A percentile compares a stretch with the other conserved stretches of the same genome.
phyloP scores from a whole-genome alignment of 2,113 vertebrate species.

The Cololabis saira region DNA sequence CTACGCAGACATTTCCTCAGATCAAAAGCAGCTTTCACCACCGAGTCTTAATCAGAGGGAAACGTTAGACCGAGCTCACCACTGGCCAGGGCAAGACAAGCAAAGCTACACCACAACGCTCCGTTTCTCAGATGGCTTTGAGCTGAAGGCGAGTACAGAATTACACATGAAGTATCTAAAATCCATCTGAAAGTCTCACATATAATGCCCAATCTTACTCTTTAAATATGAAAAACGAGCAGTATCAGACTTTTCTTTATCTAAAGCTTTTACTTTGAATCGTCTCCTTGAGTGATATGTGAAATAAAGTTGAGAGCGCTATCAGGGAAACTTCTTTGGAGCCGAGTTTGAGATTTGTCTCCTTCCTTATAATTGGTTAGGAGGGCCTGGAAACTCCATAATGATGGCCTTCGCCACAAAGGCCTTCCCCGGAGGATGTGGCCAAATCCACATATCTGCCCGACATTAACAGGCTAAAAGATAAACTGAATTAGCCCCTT shows the following conservation, averaged over 20 bases:
- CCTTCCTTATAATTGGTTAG: constrained; percentile 76
- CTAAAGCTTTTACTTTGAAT: constrained; percentile 35
- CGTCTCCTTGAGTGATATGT: constrained; percentile 25
- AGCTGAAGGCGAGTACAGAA: constrained; percentile 31
- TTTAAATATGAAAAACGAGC: constrained; percentile 26
- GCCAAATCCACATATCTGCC: constrained; percentile 78
- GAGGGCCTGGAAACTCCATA: constrained; percentile 73
- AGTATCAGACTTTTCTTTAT: constrained; percentile 36
- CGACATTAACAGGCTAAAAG: constrained; percentile 78
- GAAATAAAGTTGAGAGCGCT: constrained; percentile 64
- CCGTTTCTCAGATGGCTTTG: constrained; percentile 38
- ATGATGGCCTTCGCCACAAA: constrained; percentile 80
- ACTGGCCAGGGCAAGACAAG: constrained; percentile 67
- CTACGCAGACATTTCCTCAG: constrained; percentile 78
- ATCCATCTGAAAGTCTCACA: constrained; percentile 22
- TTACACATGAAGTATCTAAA: constrained; percentile 37
- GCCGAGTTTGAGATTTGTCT: constrained; percentile 65
- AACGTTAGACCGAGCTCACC: constrained; percentile 66
- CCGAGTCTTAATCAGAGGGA: constrained; percentile 79
- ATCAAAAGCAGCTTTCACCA: constrained; percentile 82
- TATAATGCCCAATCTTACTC: background rate
- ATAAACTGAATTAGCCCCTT: constrained; percentile 80
- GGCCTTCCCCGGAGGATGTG: constrained; percentile 70
- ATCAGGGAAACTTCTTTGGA: constrained; percentile 64
- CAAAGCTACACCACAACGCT: constrained; percentile 46